Conservation (phyloP, 2,888 invertebrate species). For the Drosophila yooni region DNA sequence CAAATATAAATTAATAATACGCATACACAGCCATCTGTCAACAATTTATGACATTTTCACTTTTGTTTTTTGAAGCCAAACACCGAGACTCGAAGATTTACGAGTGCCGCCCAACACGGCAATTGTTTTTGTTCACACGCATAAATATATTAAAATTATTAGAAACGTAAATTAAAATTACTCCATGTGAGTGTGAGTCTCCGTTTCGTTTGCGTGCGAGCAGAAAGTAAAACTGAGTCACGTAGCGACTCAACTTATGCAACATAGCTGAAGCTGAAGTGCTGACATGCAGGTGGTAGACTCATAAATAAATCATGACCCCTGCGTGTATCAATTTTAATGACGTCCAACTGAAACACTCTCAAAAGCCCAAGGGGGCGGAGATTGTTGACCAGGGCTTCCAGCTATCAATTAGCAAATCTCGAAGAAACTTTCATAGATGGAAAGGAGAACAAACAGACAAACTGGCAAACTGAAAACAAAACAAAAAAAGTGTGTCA, state of each 20-base stretch:
- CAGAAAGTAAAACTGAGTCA: conserved; percentile 27
- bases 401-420: neutral
- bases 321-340: conserved; percentile 41
- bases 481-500: neutral
- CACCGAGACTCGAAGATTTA: conserved; percentile 52
- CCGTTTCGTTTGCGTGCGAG: conserved; percentile 51
- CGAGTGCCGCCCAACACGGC: conserved; percentile 36
- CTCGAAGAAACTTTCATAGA: neutral
- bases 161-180: conserved; percentile 47
- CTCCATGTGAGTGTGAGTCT: conserved; percentile 1
- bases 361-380: conserved; percentile 9
- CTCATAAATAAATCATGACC: conserved; percentile 47
- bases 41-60: conserved; percentile 39
- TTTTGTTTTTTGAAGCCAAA: conserved; percentile 17
- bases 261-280: conserved; percentile 28
- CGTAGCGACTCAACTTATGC: conserved; percentile 50
- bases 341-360: conserved; percentile 16
- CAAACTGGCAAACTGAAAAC: no score
- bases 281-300: conserved; percentile 23
- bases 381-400: conserved; percentile 3
- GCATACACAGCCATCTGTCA: conserved; percentile 1
- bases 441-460: neutral
- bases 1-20: conserved; percentile 7
- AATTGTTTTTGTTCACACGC: conserved; percentile 65
- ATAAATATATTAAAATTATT: conserved; percentile 66